Evolutionary conservation across 2,113 vertebrate genomes (phyloP).

Genomic region (Plecturocebus donacophilus): DNA sequence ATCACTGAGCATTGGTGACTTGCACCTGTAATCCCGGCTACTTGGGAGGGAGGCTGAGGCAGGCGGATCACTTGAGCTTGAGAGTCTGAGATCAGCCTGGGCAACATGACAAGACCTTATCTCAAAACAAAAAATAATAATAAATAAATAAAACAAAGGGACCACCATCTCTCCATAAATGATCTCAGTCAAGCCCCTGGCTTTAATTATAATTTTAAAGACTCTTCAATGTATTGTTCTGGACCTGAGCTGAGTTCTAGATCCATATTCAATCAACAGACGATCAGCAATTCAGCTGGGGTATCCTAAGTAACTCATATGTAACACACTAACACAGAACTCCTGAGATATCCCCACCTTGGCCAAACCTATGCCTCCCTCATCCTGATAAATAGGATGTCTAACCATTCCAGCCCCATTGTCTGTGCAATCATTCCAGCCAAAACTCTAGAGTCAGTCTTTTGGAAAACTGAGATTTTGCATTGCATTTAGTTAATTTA

Average conservation of each 20-base stretch:
- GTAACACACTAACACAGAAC: not conserved
- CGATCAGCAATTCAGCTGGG: not conserved
- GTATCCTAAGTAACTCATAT: too few relatives aligned
- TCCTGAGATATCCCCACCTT: not conserved
- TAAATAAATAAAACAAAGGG: too few relatives aligned
- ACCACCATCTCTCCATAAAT: not conserved
- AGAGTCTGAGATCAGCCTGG: too few relatives aligned
- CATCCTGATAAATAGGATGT: too few relatives aligned
- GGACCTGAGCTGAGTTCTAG: not conserved
- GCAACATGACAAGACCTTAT: too few relatives aligned
- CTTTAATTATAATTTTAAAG: not conserved
- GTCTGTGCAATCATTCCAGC: not conserved
- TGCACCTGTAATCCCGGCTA: too few relatives aligned
- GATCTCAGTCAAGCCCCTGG: not conserved
- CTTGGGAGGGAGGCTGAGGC: too few relatives aligned
- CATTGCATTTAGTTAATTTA: not conserved
- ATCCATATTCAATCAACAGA: not conserved
- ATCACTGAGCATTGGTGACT: too few relatives aligned
- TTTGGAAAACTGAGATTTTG: not conserved
- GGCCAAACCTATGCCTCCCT: too few relatives aligned
- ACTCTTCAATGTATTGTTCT: not conserved
- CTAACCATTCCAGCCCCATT: too few relatives aligned
- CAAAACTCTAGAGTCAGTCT: not conserved
- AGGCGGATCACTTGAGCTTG: too few relatives aligned
- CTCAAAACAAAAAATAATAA: too few relatives aligned